Base-by-base conservation (phyloP, 2,888 invertebrate genomes). In the Nineta flava region DNA sequence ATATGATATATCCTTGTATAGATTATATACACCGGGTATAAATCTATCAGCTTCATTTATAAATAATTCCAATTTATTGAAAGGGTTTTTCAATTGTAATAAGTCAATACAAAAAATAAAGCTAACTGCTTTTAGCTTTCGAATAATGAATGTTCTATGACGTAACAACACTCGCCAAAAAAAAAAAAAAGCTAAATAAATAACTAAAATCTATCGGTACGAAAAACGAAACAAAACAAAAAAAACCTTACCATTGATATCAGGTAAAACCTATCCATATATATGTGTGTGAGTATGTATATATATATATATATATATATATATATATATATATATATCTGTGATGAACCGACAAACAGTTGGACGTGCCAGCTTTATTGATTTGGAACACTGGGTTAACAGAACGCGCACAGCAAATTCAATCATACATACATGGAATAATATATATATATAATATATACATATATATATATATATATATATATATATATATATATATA, bases 301-400 rank as follows among this genome's bases (percentile, higher is more conserved):
- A 38, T 38, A 9, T 7, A 38, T 5, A 9, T 38, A 32, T 32
- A 32, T 32, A 32, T 32, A 32, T 32, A 32, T 32, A 32, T 32
- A 32, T 32, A 32, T 32, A 32, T 32, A 32, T 32, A 32, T 32
- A 38, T 38, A 38, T 38, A 38, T 2, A 38, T 38, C 6, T 38
- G 15, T 38, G 38, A 38, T 38, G 38, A 15, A 38, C 38, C 38
- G 15, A 38, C 38, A 38, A 38, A 38, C 38, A 38, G 38, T 13
- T 38, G 38, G 38, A 38, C 38, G 38, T 38, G 38, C 38, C 38
- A 38, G 38, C 38, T 38, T 38, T 38, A 38, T 38, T 38, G 38
- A 38, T 38, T 38, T 38, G 38, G 38, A 38, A 38, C 38, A 38
- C 38, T 38, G 15, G 38, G 38, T 38, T 38, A 38, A 38, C n/a